These are phyloP conservation scores for Nannobrachium achirus DNA, from an alignment of 2,113 vertebrate species.

Conservation along the genomic window DNA sequence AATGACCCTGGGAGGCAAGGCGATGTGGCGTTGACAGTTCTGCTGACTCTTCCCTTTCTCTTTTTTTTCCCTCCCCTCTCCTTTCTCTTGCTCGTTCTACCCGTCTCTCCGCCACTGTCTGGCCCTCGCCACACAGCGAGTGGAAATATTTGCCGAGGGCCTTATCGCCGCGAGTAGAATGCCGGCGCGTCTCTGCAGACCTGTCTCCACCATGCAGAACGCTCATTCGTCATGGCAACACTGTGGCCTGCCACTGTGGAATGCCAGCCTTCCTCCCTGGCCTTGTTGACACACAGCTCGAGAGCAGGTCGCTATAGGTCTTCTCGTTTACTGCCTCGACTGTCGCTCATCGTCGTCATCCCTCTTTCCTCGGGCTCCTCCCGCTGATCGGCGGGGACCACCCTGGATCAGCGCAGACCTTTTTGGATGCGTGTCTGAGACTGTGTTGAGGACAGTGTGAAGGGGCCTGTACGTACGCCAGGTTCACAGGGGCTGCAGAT, in stretches of 20 bases:
- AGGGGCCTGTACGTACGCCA: neutral
- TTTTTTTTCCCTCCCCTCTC: neutral
- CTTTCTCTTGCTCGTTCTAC: neutral
- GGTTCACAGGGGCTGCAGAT: neutral
- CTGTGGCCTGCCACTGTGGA: conserved; percentile 46
- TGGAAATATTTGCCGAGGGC: conserved; percentile 52
- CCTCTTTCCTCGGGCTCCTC: neutral
- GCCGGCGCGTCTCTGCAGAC: neutral
- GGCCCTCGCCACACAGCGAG: conserved; percentile 26
- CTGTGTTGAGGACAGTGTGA: too few relatives aligned
- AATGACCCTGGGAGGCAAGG: conserved; percentile 26
- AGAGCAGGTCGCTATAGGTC: conserved; percentile 11
- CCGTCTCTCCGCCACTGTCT: conserved; percentile 28
- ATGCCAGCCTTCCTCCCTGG: conserved; percentile 36
- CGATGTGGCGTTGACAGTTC: conserved; percentile 17
- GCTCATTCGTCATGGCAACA: conserved; percentile 49
- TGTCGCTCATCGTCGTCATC: neutral
- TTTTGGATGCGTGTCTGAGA: too few relatives aligned
- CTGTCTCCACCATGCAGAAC: conserved; percentile 31
- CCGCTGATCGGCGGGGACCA: too few relatives aligned
- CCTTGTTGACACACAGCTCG: conserved; percentile 36
- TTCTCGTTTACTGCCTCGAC: neutral
- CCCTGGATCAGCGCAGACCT: too few relatives aligned
- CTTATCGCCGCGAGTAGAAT: conserved; percentile 45
- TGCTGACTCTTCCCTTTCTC: conserved; percentile 30